Base-by-base conservation (phyloP, 1,140 invertebrate genomes). In the Drosophila kurseongensis region DNA sequence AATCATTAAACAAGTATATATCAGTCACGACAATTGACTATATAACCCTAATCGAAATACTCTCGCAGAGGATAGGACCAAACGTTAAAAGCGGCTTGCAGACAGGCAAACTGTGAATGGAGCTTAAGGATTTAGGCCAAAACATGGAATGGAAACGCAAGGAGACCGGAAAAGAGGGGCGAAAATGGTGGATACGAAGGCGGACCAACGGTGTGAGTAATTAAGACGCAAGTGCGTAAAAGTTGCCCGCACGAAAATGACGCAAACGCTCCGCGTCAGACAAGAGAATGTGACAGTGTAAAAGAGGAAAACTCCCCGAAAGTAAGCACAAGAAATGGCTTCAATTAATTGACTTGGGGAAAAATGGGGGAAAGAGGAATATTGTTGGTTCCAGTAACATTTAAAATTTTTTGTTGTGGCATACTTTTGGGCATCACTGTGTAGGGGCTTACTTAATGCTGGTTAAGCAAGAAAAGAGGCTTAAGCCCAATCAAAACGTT, bases 221-320 rank as follows among this genome's bases (percentile, higher is more conserved):
- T 82, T 78, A 82, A 77, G 79, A 82, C 60, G 63, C 79, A 74
- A 81, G 62, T 78, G 74, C 79, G 78, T 81, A 82, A 68, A 74
- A 77, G 61, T 77, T 80, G 55, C 54, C 75, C 54, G 71, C 80
- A 74, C 41, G 60, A 54, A 66, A 78, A 65, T 83, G 75, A 83
- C 71, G 60, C 63, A 81, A 72, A 69, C 18, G 38, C 23, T 55
- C 10, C 27, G 45, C 63, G 66, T 62, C 52, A 68, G 68, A 57
- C 56, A 44, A 41, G 32, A 47, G 42, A 23, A 75, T 29, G 40
- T 27, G 36, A 12, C 29, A 29, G 18, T 51, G 27, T 50, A 44
- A 44, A 59, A 27, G 27, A 16, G 23, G n/a, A 18, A 18, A 27
- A 40, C 41, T 36, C 38, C 42, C 41, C 23, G 5, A 61, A 59